Conservation (phyloP, 2,888 invertebrate species). For the Ethmia dodecea region DNA sequence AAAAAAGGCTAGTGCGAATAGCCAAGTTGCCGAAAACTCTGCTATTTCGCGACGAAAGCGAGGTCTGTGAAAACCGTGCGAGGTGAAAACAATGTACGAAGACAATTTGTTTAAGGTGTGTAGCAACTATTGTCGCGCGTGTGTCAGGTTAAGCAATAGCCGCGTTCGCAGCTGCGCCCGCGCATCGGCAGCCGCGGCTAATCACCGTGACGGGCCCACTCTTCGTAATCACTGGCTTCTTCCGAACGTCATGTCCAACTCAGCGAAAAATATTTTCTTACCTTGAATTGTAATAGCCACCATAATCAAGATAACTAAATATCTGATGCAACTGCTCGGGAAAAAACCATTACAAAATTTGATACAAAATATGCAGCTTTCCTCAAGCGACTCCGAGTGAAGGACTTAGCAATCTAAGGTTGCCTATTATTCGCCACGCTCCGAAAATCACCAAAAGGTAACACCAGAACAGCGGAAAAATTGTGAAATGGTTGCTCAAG, state of each 20-base stretch:
- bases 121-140: slow-evolving; percentile 44
- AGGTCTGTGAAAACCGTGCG: slow-evolving; percentile 43
- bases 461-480: slow-evolving; percentile 68
- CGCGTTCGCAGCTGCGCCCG: slow-evolving; percentile 33
- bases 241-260: slow-evolving; percentile 11
- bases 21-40: slow-evolving; percentile 27
- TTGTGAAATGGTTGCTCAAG: slow-evolving; percentile 73
- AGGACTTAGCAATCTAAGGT: slow-evolving; percentile 74
- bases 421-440: slow-evolving; percentile 75
- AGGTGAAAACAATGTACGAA: slow-evolving; percentile 48
- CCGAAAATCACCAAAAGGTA: slow-evolving; percentile 75
- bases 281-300: slow-evolving; percentile 42
- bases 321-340: slow-evolving; percentile 37
- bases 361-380: slow-evolving; percentile 67
- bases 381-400: slow-evolving; percentile 58
- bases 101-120: slow-evolving; percentile 41
- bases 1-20: slow-evolving; percentile 26
- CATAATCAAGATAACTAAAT: slow-evolving; percentile 45
- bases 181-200: slow-evolving; percentile 22
- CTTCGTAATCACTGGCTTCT: slow-evolving; percentile 30
- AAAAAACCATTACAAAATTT: slow-evolving; percentile 51
- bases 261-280: slow-evolving; percentile 22
- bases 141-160: slow-evolving; percentile 48
- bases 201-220: slow-evolving; percentile 35
- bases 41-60: slow-evolving; percentile 31